Evolutionary conservation across 2,797 vertebrate genomes (phyloP), one percentile per base, ranked within the genome.

Genomic region (Margarornis squamiger): DNA sequence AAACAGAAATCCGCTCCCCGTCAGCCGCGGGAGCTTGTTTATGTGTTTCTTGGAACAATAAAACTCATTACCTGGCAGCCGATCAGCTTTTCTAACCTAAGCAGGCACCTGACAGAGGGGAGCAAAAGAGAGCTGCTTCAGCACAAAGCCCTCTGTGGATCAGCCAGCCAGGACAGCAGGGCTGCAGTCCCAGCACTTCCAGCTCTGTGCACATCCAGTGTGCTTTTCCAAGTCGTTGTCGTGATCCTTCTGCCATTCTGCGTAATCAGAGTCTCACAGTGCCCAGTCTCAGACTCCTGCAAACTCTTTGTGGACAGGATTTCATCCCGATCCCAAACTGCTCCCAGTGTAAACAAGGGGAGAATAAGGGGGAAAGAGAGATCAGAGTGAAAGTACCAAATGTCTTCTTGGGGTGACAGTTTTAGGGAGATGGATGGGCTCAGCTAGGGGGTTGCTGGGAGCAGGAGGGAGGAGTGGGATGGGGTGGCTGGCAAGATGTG

Each of bases 21-120:
- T 80, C 92, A 95, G 91, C 86, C 32, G 12, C 32, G 72, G 62
- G 79, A 88, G 87, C 83, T 94, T 97, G 95, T 95, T 95, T 96
- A 72, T 96, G 86, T 90, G 96, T 79, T 93, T 88, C 58, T 94
- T 93, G 93, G 92, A 96, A 97, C 93, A 97, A 96, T 95, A 86
- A 91, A 97, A 96, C 75, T 88, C 96, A 97, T 96, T 96, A 97
- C 92, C 95, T 95, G 96, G 95, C 95, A 96, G 92, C 70, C 2
- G 89, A 61, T 93, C 88, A 75, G 92, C 92, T 93, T 97, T 97
- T 95, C 62, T 76, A 91, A 75, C 82, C 91, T 78, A 88, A 93
- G 91, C 83, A 76, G 92, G 88, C 93, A 94, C 95, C 96, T 96
- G 95, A 96, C 86, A 45, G 72, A 91, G 86, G 74, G 76, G 55